Base-by-base conservation (phyloP, 2,888 invertebrate genomes). In the Alsophila aescularia region DNA sequence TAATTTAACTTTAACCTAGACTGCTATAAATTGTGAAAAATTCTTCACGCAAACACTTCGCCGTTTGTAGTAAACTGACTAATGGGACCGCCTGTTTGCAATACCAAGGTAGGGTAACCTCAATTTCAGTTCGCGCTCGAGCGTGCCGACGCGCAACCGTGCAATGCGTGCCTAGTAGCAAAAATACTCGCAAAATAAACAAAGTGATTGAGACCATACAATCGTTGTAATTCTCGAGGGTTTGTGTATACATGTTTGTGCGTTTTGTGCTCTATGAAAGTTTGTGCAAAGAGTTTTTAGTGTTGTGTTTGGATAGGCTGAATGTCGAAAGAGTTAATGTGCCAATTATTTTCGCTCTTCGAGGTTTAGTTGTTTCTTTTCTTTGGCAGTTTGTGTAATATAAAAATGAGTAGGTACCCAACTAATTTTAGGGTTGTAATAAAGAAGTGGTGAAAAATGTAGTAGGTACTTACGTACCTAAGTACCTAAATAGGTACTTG, bases 191-290 rank as follows among this genome's bases (percentile, higher is more conserved):
- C 32, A 13, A 16, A 42, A 31, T 32, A 32, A 32, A 32, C 31
- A 42, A 18, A 40, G 42, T 42, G 32, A 42, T 42, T 32, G 16
- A 42, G 16, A 42, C 31, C 31, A 41, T 29, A 15, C 29, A 31
- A 0, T 40, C 18, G 9, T 32, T 8, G 18, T 15, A n/a, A 18
- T n/a, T 27, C 27, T 32, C 9, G 27, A 29, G 29, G n/a, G 29
- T 29, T 10, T 24, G 27, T 14, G 32, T 35, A 15, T 12, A 42
- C 9, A 18, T 32, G 18, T 32, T 29, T 32, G 36, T 16, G 3
- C 2, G 16, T 36, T 14, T 34, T 14, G 34, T 35, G 35, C 1
- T 14, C 7, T 13, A 1, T 31, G n/a, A 6, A 31, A 34, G 15
- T 32, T 13, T 32, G 32, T 32, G 32, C 32, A 7, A 29, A 29